These are phyloP conservation scores for Amblyraja radiata DNA, from an alignment of 2,797 vertebrate species.

Conservation along the genomic window DNA sequence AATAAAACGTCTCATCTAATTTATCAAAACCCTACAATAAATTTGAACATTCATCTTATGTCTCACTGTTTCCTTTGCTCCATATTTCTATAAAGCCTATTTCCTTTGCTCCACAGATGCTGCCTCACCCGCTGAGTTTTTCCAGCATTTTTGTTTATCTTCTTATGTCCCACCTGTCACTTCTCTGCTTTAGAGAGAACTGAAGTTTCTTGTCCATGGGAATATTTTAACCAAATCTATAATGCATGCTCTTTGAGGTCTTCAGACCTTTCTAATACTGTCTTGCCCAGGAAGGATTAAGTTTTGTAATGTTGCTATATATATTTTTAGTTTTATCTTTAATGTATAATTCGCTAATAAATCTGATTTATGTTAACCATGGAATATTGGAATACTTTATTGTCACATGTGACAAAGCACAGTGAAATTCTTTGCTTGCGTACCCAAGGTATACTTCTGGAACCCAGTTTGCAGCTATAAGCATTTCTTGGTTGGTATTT, in stretches of 20 bases:
- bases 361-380: not conserved
- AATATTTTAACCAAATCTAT: not conserved
- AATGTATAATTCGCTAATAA: not conserved
- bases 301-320: not conserved
- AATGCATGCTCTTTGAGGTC: not conserved
- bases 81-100: too few relatives aligned
- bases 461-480: not conserved
- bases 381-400: too few relatives aligned
- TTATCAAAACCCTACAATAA: not conserved
- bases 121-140: too few relatives aligned
- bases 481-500: not conserved
- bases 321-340: not conserved
- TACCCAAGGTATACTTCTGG: not conserved
- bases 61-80: too few relatives aligned
- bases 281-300: not conserved
- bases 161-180: not conserved
- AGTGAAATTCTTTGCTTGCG: too few relatives aligned
- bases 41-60: not conserved
- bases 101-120: too few relatives aligned
- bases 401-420: too few relatives aligned
- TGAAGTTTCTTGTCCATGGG: not conserved
- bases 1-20: not conserved
- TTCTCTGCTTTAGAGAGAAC: not conserved
- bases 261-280: not conserved
- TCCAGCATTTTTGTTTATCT: too few relatives aligned